Conservation (phyloP, 1,140 invertebrate species). For the Palaemon carinicauda region DNA sequence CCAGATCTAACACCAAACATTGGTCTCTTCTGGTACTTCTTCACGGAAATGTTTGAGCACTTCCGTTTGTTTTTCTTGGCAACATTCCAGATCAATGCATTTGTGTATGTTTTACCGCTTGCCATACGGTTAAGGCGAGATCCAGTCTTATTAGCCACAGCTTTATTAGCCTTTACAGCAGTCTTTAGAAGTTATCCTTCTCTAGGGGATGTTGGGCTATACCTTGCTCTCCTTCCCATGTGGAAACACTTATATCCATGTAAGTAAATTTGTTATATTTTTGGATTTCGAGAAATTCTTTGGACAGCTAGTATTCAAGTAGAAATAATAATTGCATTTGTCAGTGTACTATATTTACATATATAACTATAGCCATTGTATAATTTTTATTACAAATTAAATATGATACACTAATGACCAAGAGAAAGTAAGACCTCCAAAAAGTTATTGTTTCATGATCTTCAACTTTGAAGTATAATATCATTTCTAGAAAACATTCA, state of each 20-base stretch:
- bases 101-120: slow-evolving; percentile 90
- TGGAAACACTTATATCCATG: slow-evolving; percentile 91
- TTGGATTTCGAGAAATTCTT: background rate
- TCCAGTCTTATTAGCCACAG: slow-evolving; percentile 84
- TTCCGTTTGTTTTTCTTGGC: slow-evolving; percentile 94
- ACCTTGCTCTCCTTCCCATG: slow-evolving; percentile 87
- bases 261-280: slow-evolving; percentile 68
- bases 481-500: too few species aligned
- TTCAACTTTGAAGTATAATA: too few species aligned
- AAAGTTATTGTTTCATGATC: too few species aligned
- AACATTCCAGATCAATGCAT: slow-evolving; percentile 95
- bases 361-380: too few species aligned
- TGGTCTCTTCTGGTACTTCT: slow-evolving; percentile 99
- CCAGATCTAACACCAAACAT: slow-evolving; percentile 96
- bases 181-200: slow-evolving; percentile 98
- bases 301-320: too few species aligned
- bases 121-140: slow-evolving; percentile 85
- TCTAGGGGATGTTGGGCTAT: slow-evolving; percentile 92
- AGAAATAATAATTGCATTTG: too few species aligned
- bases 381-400: too few species aligned
- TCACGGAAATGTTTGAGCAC: slow-evolving; percentile 99
- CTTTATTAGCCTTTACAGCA: slow-evolving; percentile 83
- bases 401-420: too few species aligned
- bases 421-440: too few species aligned
- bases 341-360: too few species aligned